These are phyloP conservation scores for Charanyca ferruginea DNA, from an alignment of 2,888 invertebrate genomes.

Conservation along the genomic window DNA sequence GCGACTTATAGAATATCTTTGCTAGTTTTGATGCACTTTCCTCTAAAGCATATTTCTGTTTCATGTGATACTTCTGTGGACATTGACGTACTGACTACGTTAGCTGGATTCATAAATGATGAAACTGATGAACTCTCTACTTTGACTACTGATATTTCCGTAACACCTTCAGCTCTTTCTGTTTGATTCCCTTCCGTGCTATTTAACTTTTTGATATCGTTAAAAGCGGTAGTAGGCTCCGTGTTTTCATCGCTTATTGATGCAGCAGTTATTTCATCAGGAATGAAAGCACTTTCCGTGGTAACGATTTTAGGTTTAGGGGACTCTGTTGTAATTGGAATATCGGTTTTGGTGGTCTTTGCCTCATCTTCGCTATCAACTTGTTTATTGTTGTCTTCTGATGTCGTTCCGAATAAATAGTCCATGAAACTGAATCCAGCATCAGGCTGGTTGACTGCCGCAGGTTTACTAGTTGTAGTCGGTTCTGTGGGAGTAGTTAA, in stretches of 20 bases:
- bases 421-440: constrained; percentile 83
- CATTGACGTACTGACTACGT: constrained; percentile 93
- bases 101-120: constrained; percentile 88
- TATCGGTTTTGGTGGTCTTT: constrained; percentile 58
- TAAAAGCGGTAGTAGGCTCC: constrained; percentile 45
- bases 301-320: constrained; percentile 75
- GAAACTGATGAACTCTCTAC: constrained; percentile 81
- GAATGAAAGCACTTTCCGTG: constrained; percentile 82
- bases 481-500: constrained; percentile 78
- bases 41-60: constrained; percentile 97
- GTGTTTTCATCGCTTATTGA: constrained; percentile 52
- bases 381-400: constrained; percentile 72
- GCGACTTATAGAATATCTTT: constrained; percentile 81
- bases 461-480: constrained; percentile 71
- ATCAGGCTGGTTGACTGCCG: constrained; percentile 76
- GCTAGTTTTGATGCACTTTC: constrained; percentile 94
- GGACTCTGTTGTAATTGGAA: constrained; percentile 73
- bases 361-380: constrained; percentile 65
- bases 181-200: constrained; percentile 55
- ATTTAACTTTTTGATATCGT: constrained; percentile 46
- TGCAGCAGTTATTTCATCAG: constrained; percentile 84
- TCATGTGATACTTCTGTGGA: constrained; percentile 96
- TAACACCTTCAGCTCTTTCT: constrained; percentile 54
- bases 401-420: constrained; percentile 82
- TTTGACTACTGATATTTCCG: constrained; percentile 65